phyloP scores from a whole-genome alignment of 2,888 invertebrate species.

The Nasonovia ribisnigri region DNA sequence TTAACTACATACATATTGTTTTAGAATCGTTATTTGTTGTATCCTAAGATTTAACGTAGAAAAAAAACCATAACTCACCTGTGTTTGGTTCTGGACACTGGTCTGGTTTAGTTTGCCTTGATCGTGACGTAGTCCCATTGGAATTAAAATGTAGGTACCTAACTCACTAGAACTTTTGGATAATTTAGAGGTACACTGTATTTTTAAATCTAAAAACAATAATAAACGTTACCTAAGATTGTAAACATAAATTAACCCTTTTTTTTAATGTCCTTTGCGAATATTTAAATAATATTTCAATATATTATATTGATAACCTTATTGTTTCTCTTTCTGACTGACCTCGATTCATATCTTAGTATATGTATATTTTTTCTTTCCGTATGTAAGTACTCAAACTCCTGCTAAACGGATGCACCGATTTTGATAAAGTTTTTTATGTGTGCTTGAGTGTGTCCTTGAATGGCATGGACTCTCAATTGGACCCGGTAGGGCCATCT shows the following conservation, averaged over 20 bases:
- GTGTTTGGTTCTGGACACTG: neutral
- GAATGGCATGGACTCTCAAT: too few species aligned
- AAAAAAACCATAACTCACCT: neutral
- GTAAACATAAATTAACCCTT: neutral
- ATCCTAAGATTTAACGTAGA: neutral
- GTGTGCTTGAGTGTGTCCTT: too few species aligned
- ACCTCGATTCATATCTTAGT: too few species aligned
- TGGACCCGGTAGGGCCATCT: too few species aligned
- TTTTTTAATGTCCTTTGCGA: neutral
- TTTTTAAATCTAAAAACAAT: conserved; percentile 25
- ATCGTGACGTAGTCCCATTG: neutral
- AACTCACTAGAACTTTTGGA: neutral
- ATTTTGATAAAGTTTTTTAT: too few species aligned
- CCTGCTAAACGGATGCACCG: too few species aligned
- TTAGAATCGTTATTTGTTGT: neutral
- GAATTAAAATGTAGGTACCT: neutral
- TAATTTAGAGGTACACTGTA: neutral
- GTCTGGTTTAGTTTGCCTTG: neutral
- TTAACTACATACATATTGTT: neutral
- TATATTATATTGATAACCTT: neutral
- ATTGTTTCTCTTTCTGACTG: neutral
- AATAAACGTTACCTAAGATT: neutral
- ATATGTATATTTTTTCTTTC: too few species aligned
- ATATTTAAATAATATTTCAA: neutral
- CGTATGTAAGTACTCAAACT: too few species aligned